Evolutionary conservation across 1,140 invertebrate genomes (phyloP).

Genomic region (Ceratina australensis): DNA sequence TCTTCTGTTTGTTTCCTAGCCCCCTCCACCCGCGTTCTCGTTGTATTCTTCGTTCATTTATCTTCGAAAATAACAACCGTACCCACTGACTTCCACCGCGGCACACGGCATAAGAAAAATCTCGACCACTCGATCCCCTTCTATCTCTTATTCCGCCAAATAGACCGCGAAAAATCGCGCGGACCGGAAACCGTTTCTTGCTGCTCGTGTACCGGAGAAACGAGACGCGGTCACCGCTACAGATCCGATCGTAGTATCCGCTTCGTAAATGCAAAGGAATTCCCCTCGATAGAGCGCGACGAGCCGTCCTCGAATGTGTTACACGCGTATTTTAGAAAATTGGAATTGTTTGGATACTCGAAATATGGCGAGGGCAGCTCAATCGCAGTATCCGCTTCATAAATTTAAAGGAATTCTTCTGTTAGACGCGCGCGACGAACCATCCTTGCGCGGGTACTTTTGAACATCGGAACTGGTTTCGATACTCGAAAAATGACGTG

Average conservation of each 20-base stretch:
- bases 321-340: not conserved
- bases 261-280: not conserved
- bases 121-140: constrained; percentile 14
- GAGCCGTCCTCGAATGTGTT: no score
- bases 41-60: constrained; percentile 55
- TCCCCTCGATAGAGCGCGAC: no score
- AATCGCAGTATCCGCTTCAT: no score
- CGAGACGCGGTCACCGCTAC: not conserved
- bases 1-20: constrained; percentile 32
- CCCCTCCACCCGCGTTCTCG: no score
- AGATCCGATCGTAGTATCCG: no score
- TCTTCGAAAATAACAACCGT: constrained; percentile 40
- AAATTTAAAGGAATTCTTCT: not conserved
- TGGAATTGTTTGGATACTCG: constrained; percentile 11
- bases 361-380: no score
- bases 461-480: not conserved
- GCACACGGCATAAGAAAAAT: constrained; percentile 30
- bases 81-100: constrained; percentile 28
- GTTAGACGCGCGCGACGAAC: no score
- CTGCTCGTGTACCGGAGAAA: constrained; percentile 25
- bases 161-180: constrained; percentile 16
- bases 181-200: constrained; percentile 28
- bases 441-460: not conserved
- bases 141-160: constrained; percentile 4
- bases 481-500: not conserved